Base-by-base conservation (phyloP, 92 coral and sea anemone species). In the Phymanthus crucifer region DNA sequence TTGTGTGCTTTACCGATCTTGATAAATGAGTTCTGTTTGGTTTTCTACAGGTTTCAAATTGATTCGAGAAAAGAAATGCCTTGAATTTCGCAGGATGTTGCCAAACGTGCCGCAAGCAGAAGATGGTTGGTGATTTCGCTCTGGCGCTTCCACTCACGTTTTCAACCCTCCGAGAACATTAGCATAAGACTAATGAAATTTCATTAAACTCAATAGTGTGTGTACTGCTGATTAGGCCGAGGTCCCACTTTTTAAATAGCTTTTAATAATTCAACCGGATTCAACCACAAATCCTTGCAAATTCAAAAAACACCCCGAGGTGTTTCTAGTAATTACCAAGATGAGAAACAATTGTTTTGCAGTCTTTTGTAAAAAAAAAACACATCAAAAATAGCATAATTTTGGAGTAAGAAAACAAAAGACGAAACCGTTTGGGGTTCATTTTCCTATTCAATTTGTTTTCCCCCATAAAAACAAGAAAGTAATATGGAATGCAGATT, bases 241-340 rank as follows among this genome's bases (percentile, higher is more conserved):
- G 84, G 72, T 80, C 83, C 94, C 91, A 80, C 92, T 91, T 92
- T 90, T 88, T 88, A 92, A 92, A 92, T 92, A 83, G 97, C 91
- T 87, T 92, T 92, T 90, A 92, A 92, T 92, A 90, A 92, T 92
- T 92, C 87, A 87, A 84, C 97, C 97, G 97, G 97, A 92, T 90
- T 84, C 70, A 47, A 83, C 93, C 97, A 72, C 97, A 85, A 86
- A 81, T 85, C 90, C 90, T 67, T 82, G 94, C 82, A 90, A 92
- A 92, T 92, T 87, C 88, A 82, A n/a, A n/a, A 87, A 85, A 87
- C 87, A 75, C 90, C 97, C 97, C 82, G 78, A 75, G 91, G 97
- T 84, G 86, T 80, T 86, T 81, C 80, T 77, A 83, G 94, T 92
- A 92, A 92, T 92, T 90, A 90, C 83, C 84, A 81, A 92, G 75